These are phyloP conservation scores for Volucella bombylans DNA, from an alignment of 2,888 invertebrate species.

Conservation along the genomic window DNA sequence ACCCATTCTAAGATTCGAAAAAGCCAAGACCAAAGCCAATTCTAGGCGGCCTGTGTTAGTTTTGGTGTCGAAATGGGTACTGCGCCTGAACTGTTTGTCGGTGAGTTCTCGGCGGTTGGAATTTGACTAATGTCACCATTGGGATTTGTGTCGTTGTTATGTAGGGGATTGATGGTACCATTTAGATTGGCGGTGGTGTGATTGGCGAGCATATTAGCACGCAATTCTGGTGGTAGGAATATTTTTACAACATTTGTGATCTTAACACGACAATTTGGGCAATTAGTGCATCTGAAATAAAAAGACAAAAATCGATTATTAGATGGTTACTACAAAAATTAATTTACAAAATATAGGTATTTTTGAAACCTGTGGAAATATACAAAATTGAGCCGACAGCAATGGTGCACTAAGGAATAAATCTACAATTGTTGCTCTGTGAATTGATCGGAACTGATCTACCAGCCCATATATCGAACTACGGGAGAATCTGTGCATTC, in stretches of 20 bases:
- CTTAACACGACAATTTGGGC: constrained; percentile 81
- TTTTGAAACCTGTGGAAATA: constrained; percentile 9
- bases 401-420: too few relatives aligned
- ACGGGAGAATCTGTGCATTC: too few relatives aligned
- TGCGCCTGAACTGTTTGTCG: constrained; percentile 59
- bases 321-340: not conserved
- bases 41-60: constrained; percentile 79
- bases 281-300: constrained; percentile 80
- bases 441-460: too few relatives aligned
- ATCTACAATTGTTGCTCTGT: too few relatives aligned
- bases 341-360: not conserved
- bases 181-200: constrained; percentile 24
- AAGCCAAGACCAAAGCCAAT: constrained; percentile 80
- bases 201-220: constrained; percentile 74
- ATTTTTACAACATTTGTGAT: constrained; percentile 81
- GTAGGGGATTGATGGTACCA: constrained; percentile 59
- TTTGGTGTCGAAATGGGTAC: constrained; percentile 76
- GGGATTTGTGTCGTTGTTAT: constrained; percentile 38
- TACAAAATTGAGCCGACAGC: not conserved
- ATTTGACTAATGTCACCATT: constrained; percentile 38
- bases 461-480: too few relatives aligned
- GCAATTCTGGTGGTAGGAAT: constrained; percentile 81
- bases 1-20: constrained; percentile 81
- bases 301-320: constrained; percentile 13
- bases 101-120: constrained; percentile 50